Conservation (phyloP, 1,140 invertebrate species). For the Dendrolimus punctatus region DNA sequence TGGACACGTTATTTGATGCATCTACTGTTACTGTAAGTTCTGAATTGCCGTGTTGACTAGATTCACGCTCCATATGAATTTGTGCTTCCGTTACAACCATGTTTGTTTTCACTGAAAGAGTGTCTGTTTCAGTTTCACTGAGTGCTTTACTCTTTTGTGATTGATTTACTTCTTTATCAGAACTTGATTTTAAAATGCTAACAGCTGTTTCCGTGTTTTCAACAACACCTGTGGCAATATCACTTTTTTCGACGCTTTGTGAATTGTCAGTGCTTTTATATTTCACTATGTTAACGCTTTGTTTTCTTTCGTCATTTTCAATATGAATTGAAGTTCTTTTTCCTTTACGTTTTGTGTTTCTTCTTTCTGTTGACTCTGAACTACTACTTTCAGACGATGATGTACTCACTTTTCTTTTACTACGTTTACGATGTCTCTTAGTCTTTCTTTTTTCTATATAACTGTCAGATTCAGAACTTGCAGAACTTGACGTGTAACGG, state of each 20-base stretch:
- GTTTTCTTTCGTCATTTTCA: conserved; percentile 57
- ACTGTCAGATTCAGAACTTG: conserved; percentile 49
- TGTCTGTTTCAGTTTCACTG: conserved; percentile 67
- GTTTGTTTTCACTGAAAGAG: conserved; percentile 62
- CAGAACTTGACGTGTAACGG: conserved; percentile 43
- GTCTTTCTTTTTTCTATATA: conserved; percentile 46
- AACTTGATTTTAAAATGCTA: conserved; percentile 34
- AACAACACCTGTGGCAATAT: conserved; percentile 17
- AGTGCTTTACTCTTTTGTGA: conserved; percentile 44
- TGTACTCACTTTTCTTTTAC: conserved; percentile 38
- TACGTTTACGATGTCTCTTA: conserved; percentile 46
- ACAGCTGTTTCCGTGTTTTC: conserved; percentile 20
- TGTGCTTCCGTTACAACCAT: conserved; percentile 69
- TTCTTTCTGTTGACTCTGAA: conserved; percentile 50
- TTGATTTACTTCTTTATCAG: conserved; percentile 34
- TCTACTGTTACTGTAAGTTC: conserved; percentile 53
- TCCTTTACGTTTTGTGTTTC: conserved; percentile 50
- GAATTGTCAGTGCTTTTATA: conserved; percentile 40
- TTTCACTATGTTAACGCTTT: conserved; percentile 62
- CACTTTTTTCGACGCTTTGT: conserved; percentile 27
- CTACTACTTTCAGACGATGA: conserved; percentile 47
- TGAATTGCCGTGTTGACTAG: conserved; percentile 51
- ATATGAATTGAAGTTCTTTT: conserved; percentile 66
- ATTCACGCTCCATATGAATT: conserved; percentile 65
- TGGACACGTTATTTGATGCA: conserved; percentile 53